Evolutionary conservation across 37 sponge, comb jelly and placozoan species (phyloP), one percentile per base, ranked within the genome.

Genomic region (Ianthella basta): DNA sequence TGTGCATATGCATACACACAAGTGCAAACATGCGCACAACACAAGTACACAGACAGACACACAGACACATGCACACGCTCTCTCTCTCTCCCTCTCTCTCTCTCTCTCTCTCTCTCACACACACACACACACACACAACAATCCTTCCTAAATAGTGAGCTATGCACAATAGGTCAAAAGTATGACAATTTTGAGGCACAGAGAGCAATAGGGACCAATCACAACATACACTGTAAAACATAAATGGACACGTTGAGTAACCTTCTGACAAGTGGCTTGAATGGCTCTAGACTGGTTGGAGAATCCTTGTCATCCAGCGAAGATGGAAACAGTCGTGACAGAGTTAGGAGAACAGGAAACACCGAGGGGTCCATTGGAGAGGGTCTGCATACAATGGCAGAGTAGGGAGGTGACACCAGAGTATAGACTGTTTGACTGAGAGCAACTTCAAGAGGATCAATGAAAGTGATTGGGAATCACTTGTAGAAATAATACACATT

Each of bases 251-350:
- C 6, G 3, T 2, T 74, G 23, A 23, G 60, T 50, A 40, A 93
- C 93, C 69, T 86, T 4, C 87, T 55, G 12, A 93, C 70, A 37
- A 80, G 85, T n/a, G 90, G 87, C 1, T 83, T 55, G 53, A 93
- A 89, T 4, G 78, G 75, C 0, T 65, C 21, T 15, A 93, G 77
- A 21, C 80, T 77, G 30, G 25, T 56, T 30, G 72, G 75, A 27
- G 89, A 81, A 37, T 60, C 23, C 20, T 61, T 50, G 30, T 87
- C 88, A 84, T 87, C 87, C 15, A 89, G 66, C 4, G 87, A 60
- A 55, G 95, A 91, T 27, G 92, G 89, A 44, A 82, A 88, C 27
- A 94, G 85, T 36, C 85, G 69, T 6, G 92, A 88, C 54, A 94
- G 87, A 0, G 88, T 61, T 6, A 94, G 81, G 35, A 94, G 69